Base-by-base conservation (phyloP, 2,888 invertebrate genomes). In the Cryptops parisi region DNA sequence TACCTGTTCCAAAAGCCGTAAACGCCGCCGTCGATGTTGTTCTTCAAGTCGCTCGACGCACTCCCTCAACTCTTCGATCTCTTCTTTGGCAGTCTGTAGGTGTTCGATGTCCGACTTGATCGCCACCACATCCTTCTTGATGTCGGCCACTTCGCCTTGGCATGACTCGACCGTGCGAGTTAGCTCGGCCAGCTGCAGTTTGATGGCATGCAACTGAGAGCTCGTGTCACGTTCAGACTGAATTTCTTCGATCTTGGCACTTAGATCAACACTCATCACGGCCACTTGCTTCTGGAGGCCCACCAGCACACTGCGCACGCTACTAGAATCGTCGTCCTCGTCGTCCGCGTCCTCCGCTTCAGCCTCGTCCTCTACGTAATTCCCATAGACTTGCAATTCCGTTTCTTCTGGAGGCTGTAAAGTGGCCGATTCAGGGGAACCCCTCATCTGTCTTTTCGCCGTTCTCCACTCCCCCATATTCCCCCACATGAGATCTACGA, bases 211-310 rank as follows among this genome's bases (percentile, higher is more conserved):
- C 55, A 55, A 33, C 49, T 55, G 57, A 12, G 55, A 57, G 53
- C 56, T 44, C n/a, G 56, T 55, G 45, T 56, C 56, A 38, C 40
- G 46, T 23, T 56, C 56, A 33, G 52, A 47, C 76, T 89, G 88
- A 74, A 90, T 80, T 77, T 89, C 87, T 76, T 90, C 89, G 78
- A 90, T 79, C 78, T 89, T 88, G 68, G 86, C 84, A 74, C 84
- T 81, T 76, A 90, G 80, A 79, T 88, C 89, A 84, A 87, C 87
- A 76, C 88, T 89, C 90, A 90, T 90, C 78, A 89, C 87, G 81
- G 86, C 84, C 80, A 90, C 87, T 84, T 90, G 89, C 79, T 87
- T 85, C 81, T 90, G 89, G 79, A 90, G 47, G 26, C 52, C 38
- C 25, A 57, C 50, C 38, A 52, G 44, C 43, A 53, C 56, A 27